Percentiles rank a stretch among this genome's conserved stretches.
These are phyloP conservation scores for Petrophora chlorosata DNA, from an alignment of 2,888 invertebrate species.

Conservation along the genomic window DNA sequence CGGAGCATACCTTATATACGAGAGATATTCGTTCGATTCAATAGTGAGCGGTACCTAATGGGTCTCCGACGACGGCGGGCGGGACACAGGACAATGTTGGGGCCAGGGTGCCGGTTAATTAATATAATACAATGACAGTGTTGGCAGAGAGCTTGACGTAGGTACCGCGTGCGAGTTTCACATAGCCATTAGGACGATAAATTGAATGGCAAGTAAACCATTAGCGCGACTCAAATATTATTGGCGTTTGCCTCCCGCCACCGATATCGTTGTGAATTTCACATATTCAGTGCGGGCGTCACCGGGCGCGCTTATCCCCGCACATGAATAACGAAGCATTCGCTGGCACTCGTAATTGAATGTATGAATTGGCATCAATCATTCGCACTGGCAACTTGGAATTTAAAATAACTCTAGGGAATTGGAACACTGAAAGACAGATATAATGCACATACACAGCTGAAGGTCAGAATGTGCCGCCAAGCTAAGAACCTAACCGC, in stretches of 20 bases:
- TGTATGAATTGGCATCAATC: conserved; percentile 58
- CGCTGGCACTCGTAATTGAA: conserved; percentile 57
- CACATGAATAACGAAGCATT: conserved; percentile 54
- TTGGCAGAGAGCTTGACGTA: conserved; percentile 30
- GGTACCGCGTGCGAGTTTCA: conserved; percentile 31
- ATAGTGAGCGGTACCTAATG: conserved; percentile 16
- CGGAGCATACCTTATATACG: no score
- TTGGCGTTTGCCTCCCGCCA: conserved; percentile 26
- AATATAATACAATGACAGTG: conserved; percentile 39
- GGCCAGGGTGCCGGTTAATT: conserved; percentile 30
- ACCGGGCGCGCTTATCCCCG: conserved; percentile 22
- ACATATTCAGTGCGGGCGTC: conserved; percentile 27
- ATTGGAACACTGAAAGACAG: conserved; percentile 24
- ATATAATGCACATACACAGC: background rate
- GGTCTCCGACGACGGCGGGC: conserved; percentile 16
- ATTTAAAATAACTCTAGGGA: conserved; percentile 43
- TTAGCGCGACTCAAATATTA: conserved; percentile 32
- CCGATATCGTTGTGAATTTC: conserved; percentile 35
- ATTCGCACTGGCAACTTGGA: conserved; percentile 60
- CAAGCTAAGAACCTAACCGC: background rate
- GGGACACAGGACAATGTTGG: conserved; percentile 27
- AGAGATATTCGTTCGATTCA: conserved; percentile 5
- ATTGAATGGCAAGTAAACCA: conserved; percentile 35
- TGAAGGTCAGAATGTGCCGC: background rate
- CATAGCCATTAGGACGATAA: conserved; percentile 37